These are phyloP conservation scores for Aphidius colemani DNA, from an alignment of 2,888 invertebrate species.

Conservation along the genomic window DNA sequence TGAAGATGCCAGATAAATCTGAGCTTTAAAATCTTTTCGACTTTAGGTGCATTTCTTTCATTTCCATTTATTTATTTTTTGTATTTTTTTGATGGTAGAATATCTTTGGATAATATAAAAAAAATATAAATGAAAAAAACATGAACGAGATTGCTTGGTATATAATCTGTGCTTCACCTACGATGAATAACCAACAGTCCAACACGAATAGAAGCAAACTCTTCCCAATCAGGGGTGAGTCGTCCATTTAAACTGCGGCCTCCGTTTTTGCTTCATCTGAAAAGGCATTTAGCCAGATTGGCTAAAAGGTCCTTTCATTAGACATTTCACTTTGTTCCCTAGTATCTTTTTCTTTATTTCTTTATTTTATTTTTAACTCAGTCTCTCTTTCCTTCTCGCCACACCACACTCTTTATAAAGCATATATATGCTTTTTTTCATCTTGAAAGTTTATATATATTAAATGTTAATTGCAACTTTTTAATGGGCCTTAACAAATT, in stretches of 20 bases:
- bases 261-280: constrained; percentile 46
- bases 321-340: constrained; percentile 56
- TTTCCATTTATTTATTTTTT: too few species aligned
- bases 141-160: too few species aligned
- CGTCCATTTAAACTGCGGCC: constrained; percentile 33
- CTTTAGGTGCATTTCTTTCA: too few species aligned
- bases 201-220: constrained; percentile 43
- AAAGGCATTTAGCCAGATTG: constrained; percentile 56
- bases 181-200: constrained; percentile 32
- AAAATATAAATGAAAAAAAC: too few species aligned
- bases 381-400: constrained; percentile 12
- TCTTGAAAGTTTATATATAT: constrained; percentile 46
- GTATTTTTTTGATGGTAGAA: too few species aligned
- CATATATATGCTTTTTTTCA: constrained; percentile 1
- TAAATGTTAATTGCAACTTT: constrained; percentile 60
- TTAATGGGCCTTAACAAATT: constrained; percentile 52
- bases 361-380: constrained; percentile 14
- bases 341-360: constrained; percentile 29
- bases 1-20: too few species aligned
- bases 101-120: too few species aligned
- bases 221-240: constrained; percentile 37
- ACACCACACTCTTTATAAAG: constrained; percentile 25
- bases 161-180: too few species aligned
- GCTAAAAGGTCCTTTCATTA: constrained; percentile 59
- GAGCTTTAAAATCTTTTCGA: too few species aligned